Percentiles rank a stretch among this genome's conserved stretches.
These are phyloP conservation scores for Acholoe squamosa DNA, from an alignment of 2,888 invertebrate genomes.

Conservation along the genomic window DNA sequence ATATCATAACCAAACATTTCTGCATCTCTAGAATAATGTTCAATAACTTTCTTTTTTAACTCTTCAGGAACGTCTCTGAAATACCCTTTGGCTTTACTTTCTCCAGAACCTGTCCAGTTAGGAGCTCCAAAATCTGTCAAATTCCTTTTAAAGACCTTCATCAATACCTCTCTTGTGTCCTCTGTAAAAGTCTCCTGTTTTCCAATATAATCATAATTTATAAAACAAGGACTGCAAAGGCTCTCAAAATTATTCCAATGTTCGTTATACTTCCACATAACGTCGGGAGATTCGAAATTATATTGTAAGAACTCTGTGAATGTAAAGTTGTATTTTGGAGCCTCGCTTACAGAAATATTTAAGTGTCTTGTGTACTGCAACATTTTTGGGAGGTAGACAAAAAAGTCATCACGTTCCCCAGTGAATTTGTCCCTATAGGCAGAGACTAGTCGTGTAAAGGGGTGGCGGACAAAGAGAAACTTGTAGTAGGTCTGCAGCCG, in stretches of 20 bases:
- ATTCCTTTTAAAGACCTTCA: not conserved
- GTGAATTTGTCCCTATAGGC: not conserved
- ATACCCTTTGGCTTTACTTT: not conserved
- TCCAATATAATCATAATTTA: conserved; percentile 13
- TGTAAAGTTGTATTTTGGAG: not conserved
- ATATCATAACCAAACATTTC: not conserved
- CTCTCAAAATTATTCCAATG: not conserved
- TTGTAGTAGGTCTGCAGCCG: conserved; percentile 1
- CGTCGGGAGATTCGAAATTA: not conserved
- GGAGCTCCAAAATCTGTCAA: not conserved
- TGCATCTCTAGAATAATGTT: not conserved
- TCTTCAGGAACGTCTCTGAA: not conserved
- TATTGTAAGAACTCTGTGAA: not conserved
- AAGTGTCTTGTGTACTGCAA: not conserved
- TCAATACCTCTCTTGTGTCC: not conserved
- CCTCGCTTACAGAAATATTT: not conserved
- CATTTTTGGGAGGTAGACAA: not conserved
- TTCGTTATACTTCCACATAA: not conserved
- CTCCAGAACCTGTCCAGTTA: not conserved
- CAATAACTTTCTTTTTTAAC: not conserved
- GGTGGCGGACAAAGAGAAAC: not conserved
- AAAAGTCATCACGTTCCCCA: too few relatives aligned
- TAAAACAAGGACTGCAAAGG: not conserved
- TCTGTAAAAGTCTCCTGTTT: not conserved
- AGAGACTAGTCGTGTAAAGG: not conserved